A percentile compares a stretch with the other conserved stretches of the same genome.
phyloP scores from a whole-genome alignment of 2,797 vertebrate species.

The Buphagus erythrorhynchus region DNA sequence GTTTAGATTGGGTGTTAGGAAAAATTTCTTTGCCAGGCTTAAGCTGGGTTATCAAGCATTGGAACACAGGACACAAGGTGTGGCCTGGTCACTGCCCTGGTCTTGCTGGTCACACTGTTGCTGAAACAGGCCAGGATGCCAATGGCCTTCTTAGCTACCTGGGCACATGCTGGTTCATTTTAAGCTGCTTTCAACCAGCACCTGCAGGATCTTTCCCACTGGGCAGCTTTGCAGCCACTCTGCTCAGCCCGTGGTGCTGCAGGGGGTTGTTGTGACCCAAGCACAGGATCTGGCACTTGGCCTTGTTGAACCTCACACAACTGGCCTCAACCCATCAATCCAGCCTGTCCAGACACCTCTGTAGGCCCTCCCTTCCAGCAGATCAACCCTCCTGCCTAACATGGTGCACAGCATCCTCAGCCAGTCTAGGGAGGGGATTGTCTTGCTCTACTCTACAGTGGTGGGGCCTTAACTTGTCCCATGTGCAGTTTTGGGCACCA shows the following conservation, averaged over 20 bases:
- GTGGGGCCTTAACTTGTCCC: neutral
- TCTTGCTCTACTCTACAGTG: neutral
- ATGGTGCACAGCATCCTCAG: neutral
- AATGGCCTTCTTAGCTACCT: neutral
- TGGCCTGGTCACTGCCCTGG: neutral
- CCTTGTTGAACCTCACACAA: neutral
- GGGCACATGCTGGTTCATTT: neutral
- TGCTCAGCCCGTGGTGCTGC: neutral
- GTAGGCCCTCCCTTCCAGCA: neutral
- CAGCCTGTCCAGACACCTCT: neutral
- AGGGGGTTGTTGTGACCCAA: neutral
- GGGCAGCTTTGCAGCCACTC: neutral
- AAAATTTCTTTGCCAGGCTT: neutral
- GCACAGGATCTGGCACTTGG: neutral
- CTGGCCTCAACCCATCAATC: neutral
- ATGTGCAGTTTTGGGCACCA: neutral
- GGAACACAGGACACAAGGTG: neutral
- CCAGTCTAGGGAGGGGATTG: neutral
- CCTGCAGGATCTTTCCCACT: neutral
- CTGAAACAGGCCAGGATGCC: neutral
- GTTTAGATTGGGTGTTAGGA: neutral
- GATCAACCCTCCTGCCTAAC: fast-evolving
- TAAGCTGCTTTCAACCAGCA: neutral
- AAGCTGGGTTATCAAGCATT: neutral
- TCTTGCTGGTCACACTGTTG: neutral